Evolutionary conservation across 1,140 invertebrate genomes (phyloP), one percentile per base, ranked within the genome.

Genomic region (Melanaphis sacchari): DNA sequence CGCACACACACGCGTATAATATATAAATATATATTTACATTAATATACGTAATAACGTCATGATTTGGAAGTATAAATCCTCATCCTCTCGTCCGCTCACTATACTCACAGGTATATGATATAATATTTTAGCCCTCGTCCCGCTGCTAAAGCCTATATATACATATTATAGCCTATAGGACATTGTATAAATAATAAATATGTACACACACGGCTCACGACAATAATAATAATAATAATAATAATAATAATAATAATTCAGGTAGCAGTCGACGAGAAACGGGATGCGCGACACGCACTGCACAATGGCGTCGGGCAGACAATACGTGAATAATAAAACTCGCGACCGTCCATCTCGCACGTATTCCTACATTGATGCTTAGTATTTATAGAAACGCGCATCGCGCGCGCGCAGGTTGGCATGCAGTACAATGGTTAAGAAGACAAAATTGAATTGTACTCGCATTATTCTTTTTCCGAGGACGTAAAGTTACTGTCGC

Each of bases 211-310:
- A 82, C 38, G 81, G 38, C 81, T 82, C 36, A n/a, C 84, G 84
- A 43, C 41, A n/a, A 52, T 40, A 41, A 89, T 52, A 89, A 49
- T 40, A 84, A 84, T 84, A n/a, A 52, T 40, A 41, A 89, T 52
- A 89, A 49, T 40, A 84, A 84, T 84, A 84, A 84, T 84, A 84
- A 85, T 84, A 85, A 43, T 88, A 88, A 90, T 90, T 54, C 49
- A 54, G 88, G 49, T 90, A 40, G 46, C 43, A 38, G 43, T n/a
- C 59, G 59, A 66, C 59, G 59, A 76, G 59, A 76, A n/a, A 76
- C 59, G 15, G 31, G 31, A 76, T 76, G 59, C 59, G 31, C 59
- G 59, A 76, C 59, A 76, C n/a, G 49, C 43, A 40, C 24, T 24
- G 46, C 88, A 54, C 49, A 43, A 22, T 36, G 87, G 43, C 46